Evolutionary conservation across 2,888 invertebrate genomes (phyloP), one percentile per base, ranked within the genome.

Genomic region (Drosophila heteroneura): DNA sequence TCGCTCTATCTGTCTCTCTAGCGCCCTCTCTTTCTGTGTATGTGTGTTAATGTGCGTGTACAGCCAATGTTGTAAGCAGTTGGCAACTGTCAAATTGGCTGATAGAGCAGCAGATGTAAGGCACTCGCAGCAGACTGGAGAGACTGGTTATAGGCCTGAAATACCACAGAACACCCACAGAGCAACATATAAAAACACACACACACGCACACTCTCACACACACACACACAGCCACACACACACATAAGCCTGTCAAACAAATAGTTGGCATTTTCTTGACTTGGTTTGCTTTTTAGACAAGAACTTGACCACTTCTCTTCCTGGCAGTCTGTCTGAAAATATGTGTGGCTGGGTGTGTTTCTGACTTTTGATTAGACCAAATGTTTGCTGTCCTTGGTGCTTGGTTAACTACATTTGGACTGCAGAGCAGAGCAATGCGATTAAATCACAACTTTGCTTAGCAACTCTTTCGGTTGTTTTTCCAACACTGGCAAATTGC

Each of bases 301-400:
- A 89, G 79, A 78, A 78, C 76, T 75, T 70, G 64, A 64, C 70
- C 75, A 58, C 60, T 79, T 62, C 53, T 57, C 66, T 56, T 58
- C 10, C 53, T 28, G 37, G 39, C 19, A 7, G n/a, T 53, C 57
- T 22, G 33, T 37, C 19, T 28, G 12, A 9, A 9, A 33, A 6
- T 16, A n/a, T n/a, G 10, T 60, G 41, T 41, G 49, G 32, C 44
- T 30, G 35, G 47, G 7, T 37, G 33, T 56, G 26, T 47, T 87
- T 87, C 77, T 82, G 89, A 84, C 85, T 89, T 89, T 85, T 85
- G 85, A 85, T 85, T 89, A 87, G 85, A 82, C 87, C 73, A 72
- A 69, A 85, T 89, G 85, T 87, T 85, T 89, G 87, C 88, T 56
- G 73, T 74, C 79, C 78, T 66, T 70, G 70, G n/a, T 41, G 4